phyloP scores from a whole-genome alignment of 30 jellyfish, hydroid and myxozoan genomes.

The Cassiopea xamachana region DNA sequence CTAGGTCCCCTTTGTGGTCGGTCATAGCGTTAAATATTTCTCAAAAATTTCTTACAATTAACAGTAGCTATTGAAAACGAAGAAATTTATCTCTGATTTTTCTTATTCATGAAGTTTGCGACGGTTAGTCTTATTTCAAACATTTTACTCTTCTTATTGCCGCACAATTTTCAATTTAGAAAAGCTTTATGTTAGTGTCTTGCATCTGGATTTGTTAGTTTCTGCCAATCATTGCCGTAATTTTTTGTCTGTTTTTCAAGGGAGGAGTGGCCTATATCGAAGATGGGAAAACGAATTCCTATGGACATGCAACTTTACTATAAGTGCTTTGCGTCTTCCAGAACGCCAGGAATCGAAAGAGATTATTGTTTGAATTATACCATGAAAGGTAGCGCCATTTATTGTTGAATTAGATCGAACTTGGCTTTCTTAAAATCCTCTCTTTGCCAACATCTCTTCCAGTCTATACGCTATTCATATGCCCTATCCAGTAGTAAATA shows the following conservation, averaged over 20 bases:
- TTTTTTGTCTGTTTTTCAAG: slow-evolving; percentile 14
- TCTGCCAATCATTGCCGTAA: background rate
- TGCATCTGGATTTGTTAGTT: background rate
- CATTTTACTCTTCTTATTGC: too few species aligned
- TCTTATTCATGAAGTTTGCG: too few species aligned
- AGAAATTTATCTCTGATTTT: too few species aligned
- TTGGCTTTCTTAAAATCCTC: background rate
- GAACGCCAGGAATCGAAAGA: slow-evolving; percentile 81
- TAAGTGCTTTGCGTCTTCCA: slow-evolving; percentile 55
- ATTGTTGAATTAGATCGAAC: background rate
- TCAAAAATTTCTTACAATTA: too few species aligned
- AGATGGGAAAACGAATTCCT: slow-evolving; percentile 24
- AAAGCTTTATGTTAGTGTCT: too few species aligned
- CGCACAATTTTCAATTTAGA: too few species aligned
- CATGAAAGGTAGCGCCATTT: slow-evolving; percentile 27
- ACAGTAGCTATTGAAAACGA: too few species aligned
- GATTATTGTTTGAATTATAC: slow-evolving; percentile 48
- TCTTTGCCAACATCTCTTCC: background rate
- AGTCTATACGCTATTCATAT: too few species aligned
- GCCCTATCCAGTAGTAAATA: too few species aligned
- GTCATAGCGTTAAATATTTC: too few species aligned
- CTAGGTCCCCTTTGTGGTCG: too few species aligned
- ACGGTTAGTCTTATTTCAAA: too few species aligned
- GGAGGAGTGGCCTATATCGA: slow-evolving; percentile 66
- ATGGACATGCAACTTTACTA: slow-evolving; percentile 71